A percentile compares a stretch with the other conserved stretches of the same genome.
These are phyloP conservation scores for Acronicta alni DNA, from an alignment of 2,888 invertebrate genomes.

Conservation along the genomic window DNA sequence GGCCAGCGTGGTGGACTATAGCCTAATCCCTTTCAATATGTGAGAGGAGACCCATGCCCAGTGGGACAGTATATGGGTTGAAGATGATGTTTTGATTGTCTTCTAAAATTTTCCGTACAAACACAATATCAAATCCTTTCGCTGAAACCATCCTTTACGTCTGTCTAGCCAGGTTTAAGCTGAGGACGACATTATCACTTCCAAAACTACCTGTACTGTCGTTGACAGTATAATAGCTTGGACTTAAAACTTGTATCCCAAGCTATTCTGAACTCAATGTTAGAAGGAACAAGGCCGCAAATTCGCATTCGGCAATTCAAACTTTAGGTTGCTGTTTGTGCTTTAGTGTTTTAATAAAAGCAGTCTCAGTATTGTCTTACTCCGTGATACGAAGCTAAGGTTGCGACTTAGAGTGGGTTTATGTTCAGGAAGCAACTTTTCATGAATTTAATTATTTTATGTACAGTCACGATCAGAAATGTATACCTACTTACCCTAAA, in stretches of 20 bases:
- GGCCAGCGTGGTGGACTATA: too few species aligned
- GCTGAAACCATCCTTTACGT: slow-evolving; percentile 18
- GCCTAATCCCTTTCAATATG: too few species aligned
- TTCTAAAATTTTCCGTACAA: background rate
- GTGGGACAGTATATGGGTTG: too few species aligned
- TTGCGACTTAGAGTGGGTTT: background rate
- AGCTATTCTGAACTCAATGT: slow-evolving; percentile 9
- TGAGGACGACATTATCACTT: slow-evolving; percentile 34
- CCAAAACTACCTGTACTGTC: slow-evolving; percentile 38
- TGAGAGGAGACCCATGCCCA: too few species aligned
- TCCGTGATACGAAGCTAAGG: slow-evolving; percentile 1
- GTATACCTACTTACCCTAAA: too few species aligned
- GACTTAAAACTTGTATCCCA: slow-evolving; percentile 10
- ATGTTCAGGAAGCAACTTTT: background rate
- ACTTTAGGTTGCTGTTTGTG: slow-evolving; percentile 30
- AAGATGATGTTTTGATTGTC: too few species aligned
- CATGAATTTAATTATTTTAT: too few species aligned
- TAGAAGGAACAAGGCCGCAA: background rate
- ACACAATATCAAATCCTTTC: slow-evolving; percentile 18
- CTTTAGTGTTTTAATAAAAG: slow-evolving; percentile 51
- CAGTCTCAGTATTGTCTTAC: slow-evolving; percentile 39
- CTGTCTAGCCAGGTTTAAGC: slow-evolving; percentile 28
- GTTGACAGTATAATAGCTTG: slow-evolving; percentile 38
- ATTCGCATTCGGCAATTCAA: slow-evolving; percentile 6
- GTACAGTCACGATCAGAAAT: too few species aligned